phyloP scores from a whole-genome alignment of 2,797 vertebrate species.

The Mus minutoides region DNA sequence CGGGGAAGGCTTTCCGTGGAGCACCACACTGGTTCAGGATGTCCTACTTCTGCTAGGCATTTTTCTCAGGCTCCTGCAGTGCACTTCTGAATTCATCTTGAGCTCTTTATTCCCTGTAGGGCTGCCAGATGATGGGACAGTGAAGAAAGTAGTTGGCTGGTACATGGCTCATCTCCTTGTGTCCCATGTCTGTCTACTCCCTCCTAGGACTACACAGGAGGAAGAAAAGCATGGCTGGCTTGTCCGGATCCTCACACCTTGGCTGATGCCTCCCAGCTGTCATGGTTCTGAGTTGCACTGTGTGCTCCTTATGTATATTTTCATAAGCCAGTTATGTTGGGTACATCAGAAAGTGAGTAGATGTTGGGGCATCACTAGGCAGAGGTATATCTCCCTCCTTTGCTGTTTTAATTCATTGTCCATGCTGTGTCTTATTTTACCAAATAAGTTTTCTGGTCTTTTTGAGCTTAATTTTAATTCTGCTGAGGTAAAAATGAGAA shows the following conservation, averaged over 20 bases:
- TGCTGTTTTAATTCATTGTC: background rate
- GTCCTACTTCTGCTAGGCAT: background rate
- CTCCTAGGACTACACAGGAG: background rate
- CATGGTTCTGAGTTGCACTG: too few relatives aligned
- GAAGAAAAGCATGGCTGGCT: background rate
- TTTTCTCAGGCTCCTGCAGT: background rate
- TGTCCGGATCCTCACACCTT: background rate
- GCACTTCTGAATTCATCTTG: background rate
- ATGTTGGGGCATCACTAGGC: background rate
- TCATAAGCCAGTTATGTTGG: background rate
- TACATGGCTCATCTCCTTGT: background rate
- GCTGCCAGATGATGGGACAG: background rate
- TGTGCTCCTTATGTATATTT: background rate
- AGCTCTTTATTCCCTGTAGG: background rate
- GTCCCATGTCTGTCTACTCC: background rate
- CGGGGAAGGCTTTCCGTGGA: accelerated
- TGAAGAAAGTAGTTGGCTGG: background rate
- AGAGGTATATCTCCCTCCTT: background rate
- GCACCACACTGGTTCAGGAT: too few relatives aligned
- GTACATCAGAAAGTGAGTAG: background rate
- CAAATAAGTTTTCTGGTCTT: background rate
- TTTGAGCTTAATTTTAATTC: background rate
- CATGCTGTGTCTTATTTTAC: background rate
- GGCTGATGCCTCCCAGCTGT: background rate
- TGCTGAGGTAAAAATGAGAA: background rate